phyloP scores from a whole-genome alignment of 1,140 invertebrate genomes.

The Olivierus martensii region DNA sequence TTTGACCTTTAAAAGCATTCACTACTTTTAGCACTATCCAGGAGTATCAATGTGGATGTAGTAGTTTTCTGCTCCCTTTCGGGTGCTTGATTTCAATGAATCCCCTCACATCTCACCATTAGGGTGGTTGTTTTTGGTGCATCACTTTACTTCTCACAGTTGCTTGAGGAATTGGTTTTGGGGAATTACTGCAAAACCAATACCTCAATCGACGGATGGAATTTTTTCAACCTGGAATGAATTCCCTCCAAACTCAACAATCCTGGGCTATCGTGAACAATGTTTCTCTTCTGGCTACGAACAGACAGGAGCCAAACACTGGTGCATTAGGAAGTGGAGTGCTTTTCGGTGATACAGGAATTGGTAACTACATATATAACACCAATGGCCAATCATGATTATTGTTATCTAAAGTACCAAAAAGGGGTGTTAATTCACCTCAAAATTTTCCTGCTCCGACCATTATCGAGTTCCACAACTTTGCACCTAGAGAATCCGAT shows the following conservation, averaged over 20 bases:
- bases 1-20: too few species aligned
- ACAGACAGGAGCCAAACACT: conserved; percentile 34
- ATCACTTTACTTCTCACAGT: too few species aligned
- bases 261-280: conserved; percentile 38
- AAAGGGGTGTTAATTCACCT: not conserved
- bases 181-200: too few species aligned
- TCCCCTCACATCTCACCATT: too few species aligned
- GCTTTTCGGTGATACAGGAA: not conserved
- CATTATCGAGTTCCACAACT: not conserved
- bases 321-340: conserved; percentile 11
- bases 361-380: not conserved
- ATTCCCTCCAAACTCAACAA: conserved; percentile 26
- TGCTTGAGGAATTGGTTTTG: too few species aligned
- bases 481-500: not conserved
- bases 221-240: conserved; percentile 46
- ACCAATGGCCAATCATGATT: not conserved
- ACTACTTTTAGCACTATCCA: too few species aligned
- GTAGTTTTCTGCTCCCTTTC: too few species aligned
- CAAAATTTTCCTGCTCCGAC: not conserved
- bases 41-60: too few species aligned
- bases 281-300: conserved; percentile 42
- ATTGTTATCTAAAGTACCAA: not conserved
- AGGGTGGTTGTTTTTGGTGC: too few species aligned
- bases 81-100: too few species aligned
- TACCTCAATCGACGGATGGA: too few species aligned